These are phyloP conservation scores for Premnoplex brunnescens DNA, from an alignment of 2,797 vertebrate genomes.

Conservation along the genomic window DNA sequence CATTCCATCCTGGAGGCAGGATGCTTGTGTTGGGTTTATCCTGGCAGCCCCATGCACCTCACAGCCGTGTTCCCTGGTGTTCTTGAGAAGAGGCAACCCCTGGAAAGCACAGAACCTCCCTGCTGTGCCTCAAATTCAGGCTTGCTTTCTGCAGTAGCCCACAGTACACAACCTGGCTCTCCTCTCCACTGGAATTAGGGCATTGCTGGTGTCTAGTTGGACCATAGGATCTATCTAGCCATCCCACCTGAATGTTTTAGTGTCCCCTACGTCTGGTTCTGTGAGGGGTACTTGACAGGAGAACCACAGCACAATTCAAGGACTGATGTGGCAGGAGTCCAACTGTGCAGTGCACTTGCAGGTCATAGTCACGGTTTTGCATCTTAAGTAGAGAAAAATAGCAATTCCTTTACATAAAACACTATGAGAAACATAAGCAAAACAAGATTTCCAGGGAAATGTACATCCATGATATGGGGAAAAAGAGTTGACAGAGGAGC, in stretches of 20 bases:
- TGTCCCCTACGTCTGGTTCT: background rate
- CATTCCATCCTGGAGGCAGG: rapidly evolving
- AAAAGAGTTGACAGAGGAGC: background rate
- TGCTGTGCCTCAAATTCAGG: background rate
- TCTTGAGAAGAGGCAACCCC: background rate
- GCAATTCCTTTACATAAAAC: background rate
- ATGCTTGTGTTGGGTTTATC: rapidly evolving
- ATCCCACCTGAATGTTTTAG: background rate
- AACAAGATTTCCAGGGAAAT: rapidly evolving
- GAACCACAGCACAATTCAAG: background rate
- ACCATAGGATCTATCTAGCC: background rate
- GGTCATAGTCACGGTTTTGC: background rate
- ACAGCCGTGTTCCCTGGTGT: rapidly evolving
- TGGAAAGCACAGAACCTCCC: background rate
- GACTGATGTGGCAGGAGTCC: background rate
- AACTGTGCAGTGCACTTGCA: rapidly evolving
- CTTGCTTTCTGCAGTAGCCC: background rate
- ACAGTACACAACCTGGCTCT: rapidly evolving
- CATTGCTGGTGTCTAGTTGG: background rate
- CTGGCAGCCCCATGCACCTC: background rate
- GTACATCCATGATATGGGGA: rapidly evolving
- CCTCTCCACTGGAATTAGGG: rapidly evolving
- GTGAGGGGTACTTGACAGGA: background rate
- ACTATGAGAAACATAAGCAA: background rate
- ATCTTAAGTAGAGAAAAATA: background rate